phyloP scores from a whole-genome alignment of 2,888 invertebrate genomes.

The Lasioglossum oenotherae region DNA sequence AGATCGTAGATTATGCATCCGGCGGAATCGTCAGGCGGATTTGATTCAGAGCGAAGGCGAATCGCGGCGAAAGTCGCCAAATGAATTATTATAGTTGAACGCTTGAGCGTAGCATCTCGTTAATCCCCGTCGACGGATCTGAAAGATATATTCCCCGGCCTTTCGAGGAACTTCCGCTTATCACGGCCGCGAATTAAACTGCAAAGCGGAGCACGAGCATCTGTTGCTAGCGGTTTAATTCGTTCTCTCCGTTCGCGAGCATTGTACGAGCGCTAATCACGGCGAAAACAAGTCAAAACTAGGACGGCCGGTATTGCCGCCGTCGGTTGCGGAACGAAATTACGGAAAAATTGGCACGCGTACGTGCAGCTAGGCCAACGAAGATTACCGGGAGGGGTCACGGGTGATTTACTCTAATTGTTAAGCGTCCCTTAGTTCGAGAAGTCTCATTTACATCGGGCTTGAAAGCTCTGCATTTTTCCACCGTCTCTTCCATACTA shows the following conservation, averaged over 20 bases:
- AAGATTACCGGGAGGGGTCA: constrained; percentile 11
- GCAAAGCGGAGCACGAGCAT: constrained; percentile 64
- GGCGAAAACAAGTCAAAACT: constrained; percentile 64
- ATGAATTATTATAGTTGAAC: constrained; percentile 13
- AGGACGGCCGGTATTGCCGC: constrained; percentile 54
- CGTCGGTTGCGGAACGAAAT: constrained; percentile 50
- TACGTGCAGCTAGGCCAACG: constrained; percentile 24
- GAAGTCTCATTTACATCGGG: constrained; percentile 53
- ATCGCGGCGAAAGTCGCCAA: constrained; percentile 11
- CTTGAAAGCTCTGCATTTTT: constrained; percentile 27
- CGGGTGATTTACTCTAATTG: constrained; percentile 56
- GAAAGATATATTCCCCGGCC: constrained; percentile 56
- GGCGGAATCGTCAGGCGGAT: no score
- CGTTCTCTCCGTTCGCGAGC: constrained; percentile 54
- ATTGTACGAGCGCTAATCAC: constrained; percentile 53
- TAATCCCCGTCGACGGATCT: constrained; percentile 47
- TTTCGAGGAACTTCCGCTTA: constrained; percentile 64
- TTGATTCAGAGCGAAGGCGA: not conserved
- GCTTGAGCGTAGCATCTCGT: constrained; percentile 41
- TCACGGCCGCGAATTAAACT: constrained; percentile 70
- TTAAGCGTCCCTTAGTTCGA: constrained; percentile 53
- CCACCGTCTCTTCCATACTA: not conserved
- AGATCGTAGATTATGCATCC: not conserved
- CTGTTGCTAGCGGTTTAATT: constrained; percentile 70
- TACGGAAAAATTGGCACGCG: constrained; percentile 62